Evolutionary conservation across 2,113 vertebrate genomes (phyloP).

Genomic region (Gasterosteus aculeatus): DNA sequence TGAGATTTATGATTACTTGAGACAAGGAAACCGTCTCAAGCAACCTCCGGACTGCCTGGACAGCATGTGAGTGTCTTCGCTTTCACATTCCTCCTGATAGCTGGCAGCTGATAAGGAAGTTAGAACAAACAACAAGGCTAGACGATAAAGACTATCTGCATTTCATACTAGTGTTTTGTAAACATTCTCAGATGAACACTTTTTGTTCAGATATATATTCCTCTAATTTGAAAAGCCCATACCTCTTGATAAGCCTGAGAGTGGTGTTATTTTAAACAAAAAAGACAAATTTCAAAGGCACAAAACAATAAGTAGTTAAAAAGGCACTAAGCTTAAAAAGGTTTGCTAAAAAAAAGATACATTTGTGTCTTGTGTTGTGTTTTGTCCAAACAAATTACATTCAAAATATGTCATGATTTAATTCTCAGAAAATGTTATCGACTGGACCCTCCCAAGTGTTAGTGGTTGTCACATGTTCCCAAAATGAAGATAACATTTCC

Average conservation of each 20-base stretch:
- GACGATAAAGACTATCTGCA: background rate
- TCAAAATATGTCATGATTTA: background rate
- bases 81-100: background rate
- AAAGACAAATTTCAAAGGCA: background rate
- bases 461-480: background rate
- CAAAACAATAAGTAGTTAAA: background rate
- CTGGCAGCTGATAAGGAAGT: conserved; percentile 18
- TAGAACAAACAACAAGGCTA: background rate
- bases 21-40: conserved; percentile 92
- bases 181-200: background rate
- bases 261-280: background rate
- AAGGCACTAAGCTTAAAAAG: background rate
- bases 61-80: conserved; percentile 83
- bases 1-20: conserved; percentile 93
- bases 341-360: background rate
- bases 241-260: background rate
- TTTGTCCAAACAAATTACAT: background rate
- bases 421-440: background rate
- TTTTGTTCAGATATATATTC: background rate
- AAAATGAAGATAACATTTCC: background rate
- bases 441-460: background rate
- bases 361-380: background rate
- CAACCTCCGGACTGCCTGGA: conserved; percentile 93
- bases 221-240: background rate
- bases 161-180: background rate